A percentile compares a stretch with the other conserved stretches of the same genome.
These are phyloP conservation scores for Petrolisthes cinctipes DNA, from an alignment of 2,888 invertebrate species.

Conservation along the genomic window DNA sequence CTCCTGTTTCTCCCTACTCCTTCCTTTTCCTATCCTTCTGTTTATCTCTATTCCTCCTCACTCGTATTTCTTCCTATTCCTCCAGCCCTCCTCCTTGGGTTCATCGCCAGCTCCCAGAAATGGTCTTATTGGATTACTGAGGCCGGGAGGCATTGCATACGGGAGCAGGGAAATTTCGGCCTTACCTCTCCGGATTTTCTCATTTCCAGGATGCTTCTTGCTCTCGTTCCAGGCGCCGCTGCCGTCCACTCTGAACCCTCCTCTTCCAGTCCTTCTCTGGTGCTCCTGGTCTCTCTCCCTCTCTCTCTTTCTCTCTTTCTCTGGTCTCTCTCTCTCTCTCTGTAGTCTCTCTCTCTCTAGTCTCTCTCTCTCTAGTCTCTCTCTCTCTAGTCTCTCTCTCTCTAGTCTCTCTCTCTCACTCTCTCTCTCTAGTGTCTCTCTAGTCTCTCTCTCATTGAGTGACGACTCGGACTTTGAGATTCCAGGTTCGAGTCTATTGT, in stretches of 20 bases:
- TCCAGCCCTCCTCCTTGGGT: constrained; percentile 19
- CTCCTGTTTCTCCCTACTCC: neutral
- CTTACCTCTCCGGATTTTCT: constrained; percentile 24
- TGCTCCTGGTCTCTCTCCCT: neutral
- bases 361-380: too few relatives aligned
- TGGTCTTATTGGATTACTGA: constrained; percentile 32
- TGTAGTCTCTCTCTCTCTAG: too few relatives aligned
- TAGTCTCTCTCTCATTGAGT: neutral
- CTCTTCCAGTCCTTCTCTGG: neutral
- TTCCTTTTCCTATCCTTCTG: neutral
- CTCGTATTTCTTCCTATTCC: neutral
- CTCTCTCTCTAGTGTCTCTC: too few relatives aligned
- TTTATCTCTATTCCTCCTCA: neutral
- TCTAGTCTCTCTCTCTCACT: too few relatives aligned
- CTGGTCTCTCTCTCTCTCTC: too few relatives aligned
- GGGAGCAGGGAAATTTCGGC: constrained; percentile 17
- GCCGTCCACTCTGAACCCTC: neutral
- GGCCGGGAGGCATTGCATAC: constrained; percentile 14
- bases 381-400: too few relatives aligned
- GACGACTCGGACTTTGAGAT: constrained; percentile 4
- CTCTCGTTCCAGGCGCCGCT: neutral
- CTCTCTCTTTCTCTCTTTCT: neutral
- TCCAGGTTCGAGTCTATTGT: constrained; percentile 5
- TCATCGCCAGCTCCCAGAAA: constrained; percentile 21
- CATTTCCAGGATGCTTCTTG: constrained; percentile 14